Evolutionary conservation across 2,113 vertebrate genomes (phyloP).

Genomic region (Gymnogyps californianus): DNA sequence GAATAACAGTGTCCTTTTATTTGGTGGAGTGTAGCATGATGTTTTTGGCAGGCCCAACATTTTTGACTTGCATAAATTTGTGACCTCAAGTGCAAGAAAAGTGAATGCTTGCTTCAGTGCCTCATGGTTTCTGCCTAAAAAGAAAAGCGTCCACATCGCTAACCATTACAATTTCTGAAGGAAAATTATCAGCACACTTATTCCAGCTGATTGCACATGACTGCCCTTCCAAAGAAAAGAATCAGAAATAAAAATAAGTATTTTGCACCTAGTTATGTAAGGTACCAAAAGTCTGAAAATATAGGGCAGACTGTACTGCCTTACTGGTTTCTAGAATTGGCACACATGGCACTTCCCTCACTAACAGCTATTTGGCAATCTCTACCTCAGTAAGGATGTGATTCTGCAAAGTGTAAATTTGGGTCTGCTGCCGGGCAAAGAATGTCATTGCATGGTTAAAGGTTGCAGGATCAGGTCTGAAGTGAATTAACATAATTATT

Average conservation of each 20-base stretch:
- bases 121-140: conserved; percentile 52
- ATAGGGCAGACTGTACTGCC: conserved; percentile 1
- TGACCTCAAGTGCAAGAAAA: conserved; percentile 74
- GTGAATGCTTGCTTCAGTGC: conserved; percentile 67
- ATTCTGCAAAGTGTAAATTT: conserved; percentile 3
- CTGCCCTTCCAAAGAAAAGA: conserved; percentile 44
- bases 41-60: conserved; percentile 74
- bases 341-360: conserved; percentile 3
- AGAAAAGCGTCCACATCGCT: conserved; percentile 12
- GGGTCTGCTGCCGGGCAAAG: conserved; percentile 4
- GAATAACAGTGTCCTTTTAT: conserved; percentile 82
- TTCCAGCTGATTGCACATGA: conserved; percentile 46
- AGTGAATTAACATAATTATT: background rate
- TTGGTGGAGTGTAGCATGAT: conserved; percentile 75
- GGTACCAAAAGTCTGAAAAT: background rate
- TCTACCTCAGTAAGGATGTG: background rate
- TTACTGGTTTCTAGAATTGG: conserved; percentile 5
- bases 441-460: background rate
- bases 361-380: conserved; percentile 10
- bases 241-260: conserved; percentile 5
- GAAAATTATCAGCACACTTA: conserved; percentile 47
- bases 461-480: background rate
- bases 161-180: conserved; percentile 34
- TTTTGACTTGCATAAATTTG: conserved; percentile 79
- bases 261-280: conserved; percentile 35